These are phyloP conservation scores for Halichoeres trimaculatus DNA, from an alignment of 2,113 vertebrate genomes.

Conservation along the genomic window DNA sequence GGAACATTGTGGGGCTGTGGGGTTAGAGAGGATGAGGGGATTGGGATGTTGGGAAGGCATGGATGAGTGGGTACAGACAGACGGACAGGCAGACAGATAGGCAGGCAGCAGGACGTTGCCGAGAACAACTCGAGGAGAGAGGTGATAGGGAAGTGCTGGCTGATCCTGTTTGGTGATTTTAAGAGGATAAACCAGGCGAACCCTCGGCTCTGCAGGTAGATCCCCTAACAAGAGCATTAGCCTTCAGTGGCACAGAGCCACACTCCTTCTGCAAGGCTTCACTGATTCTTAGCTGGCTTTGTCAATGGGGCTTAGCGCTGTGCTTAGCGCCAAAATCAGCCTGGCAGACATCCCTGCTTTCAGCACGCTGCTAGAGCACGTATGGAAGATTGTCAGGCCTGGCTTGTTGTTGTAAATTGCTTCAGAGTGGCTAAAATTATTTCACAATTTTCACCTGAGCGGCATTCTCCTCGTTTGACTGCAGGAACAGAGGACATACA, in stretches of 20 bases:
- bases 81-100: constrained; percentile 5
- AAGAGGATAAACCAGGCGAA: constrained; percentile 54
- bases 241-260: constrained; percentile 43
- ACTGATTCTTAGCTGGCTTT: constrained; percentile 69
- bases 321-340: constrained; percentile 56
- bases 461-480: constrained; percentile 45
- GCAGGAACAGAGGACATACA: constrained; percentile 22
- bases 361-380: constrained; percentile 27
- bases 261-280: constrained; percentile 62
- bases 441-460: constrained; percentile 56
- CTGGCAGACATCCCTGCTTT: constrained; percentile 62
- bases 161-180: constrained; percentile 57
- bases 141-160: constrained; percentile 34
- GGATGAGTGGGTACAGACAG: constrained; percentile 27
- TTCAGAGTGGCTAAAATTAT: constrained; percentile 45
- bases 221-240: constrained; percentile 52
- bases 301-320: constrained; percentile 59
- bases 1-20: constrained; percentile 7
- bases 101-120: constrained; percentile 15
- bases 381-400: constrained; percentile 55
- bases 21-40: constrained; percentile 20
- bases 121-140: constrained; percentile 54
- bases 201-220: constrained; percentile 62
- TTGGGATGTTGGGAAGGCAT: constrained; percentile 1
- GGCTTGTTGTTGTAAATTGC: constrained; percentile 55